Conservation (phyloP, 35 echinoderm and acorn worm species). For the Ophioderma brevispina region DNA sequence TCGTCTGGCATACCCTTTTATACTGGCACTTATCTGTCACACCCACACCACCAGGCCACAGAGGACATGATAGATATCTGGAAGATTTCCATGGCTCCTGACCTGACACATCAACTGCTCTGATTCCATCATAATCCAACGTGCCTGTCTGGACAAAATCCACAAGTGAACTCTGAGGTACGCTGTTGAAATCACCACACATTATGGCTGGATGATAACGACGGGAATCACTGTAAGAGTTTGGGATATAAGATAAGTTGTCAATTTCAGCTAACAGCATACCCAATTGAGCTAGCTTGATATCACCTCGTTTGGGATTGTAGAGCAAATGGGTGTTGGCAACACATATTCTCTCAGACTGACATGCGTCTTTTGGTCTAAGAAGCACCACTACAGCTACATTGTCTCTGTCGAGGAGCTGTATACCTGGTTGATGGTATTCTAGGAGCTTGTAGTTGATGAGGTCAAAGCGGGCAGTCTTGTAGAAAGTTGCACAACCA, state of each 20-base stretch:
- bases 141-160: slow-evolving; percentile 63
- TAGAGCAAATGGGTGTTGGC: slow-evolving; percentile 94
- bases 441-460: slow-evolving; percentile 25
- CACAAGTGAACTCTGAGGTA: slow-evolving; percentile 66
- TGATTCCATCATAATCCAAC: slow-evolving; percentile 49
- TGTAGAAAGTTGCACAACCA: slow-evolving; percentile 94
- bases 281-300: slow-evolving; percentile 93
- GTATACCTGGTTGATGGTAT: slow-evolving; percentile 39
- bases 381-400: slow-evolving; percentile 76
- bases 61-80: slow-evolving; percentile 37
- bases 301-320: slow-evolving; percentile 90
- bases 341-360: slow-evolving; percentile 55
- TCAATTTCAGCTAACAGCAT: slow-evolving; percentile 92
- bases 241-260: slow-evolving; percentile 8
- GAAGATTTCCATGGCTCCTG: slow-evolving; percentile 38
- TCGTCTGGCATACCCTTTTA: not conserved
- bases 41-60: slow-evolving; percentile 57
- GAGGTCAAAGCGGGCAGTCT: slow-evolving; percentile 30
- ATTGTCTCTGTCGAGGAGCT: slow-evolving; percentile 86
- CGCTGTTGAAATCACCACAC: slow-evolving; percentile 95
- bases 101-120: slow-evolving; percentile 63
- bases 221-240: not conserved
- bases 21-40: slow-evolving; percentile 71
- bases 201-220: slow-evolving; percentile 70
- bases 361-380: slow-evolving; percentile 6